Evolutionary conservation across 2,113 vertebrate species (phyloP).

Genomic region (Arenaria interpres): DNA sequence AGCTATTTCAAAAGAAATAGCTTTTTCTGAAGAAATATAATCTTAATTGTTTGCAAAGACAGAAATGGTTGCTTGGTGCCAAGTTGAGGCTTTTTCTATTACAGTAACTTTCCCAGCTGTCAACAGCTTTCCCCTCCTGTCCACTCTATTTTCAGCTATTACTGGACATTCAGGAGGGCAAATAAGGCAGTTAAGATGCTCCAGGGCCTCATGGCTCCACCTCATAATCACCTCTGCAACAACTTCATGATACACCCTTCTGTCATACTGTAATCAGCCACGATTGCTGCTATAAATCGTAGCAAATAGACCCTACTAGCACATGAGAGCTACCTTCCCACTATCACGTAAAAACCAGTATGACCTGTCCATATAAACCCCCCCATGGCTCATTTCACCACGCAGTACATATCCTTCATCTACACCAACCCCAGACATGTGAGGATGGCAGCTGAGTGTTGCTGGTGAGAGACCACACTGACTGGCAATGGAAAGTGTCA

Average conservation of each 20-base stretch:
- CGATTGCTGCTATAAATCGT: background rate
- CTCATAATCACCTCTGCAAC: constrained; percentile 3
- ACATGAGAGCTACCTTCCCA: background rate
- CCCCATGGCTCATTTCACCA: background rate
- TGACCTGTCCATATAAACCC: background rate
- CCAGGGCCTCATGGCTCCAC: background rate
- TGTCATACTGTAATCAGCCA: background rate
- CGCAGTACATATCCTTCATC: background rate
- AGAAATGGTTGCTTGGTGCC: constrained; percentile 5
- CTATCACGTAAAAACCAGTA: background rate
- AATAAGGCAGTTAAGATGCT: constrained; percentile 19
- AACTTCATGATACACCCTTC: background rate
- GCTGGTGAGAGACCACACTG: background rate
- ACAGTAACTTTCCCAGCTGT: constrained; percentile 16
- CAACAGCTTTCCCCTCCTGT: constrained; percentile 2
- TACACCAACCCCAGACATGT: background rate
- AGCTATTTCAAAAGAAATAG: background rate
- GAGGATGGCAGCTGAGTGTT: accelerated
- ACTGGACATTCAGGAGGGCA: background rate
- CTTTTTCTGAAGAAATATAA: background rate
- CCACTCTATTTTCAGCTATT: constrained; percentile 10
- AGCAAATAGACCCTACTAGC: background rate
- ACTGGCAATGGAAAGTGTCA: background rate
- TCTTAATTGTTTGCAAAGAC: constrained; percentile 4
- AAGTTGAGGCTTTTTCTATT: background rate